Conservation (phyloP, 2,888 invertebrate species). For the Drosophila subquinaria region DNA sequence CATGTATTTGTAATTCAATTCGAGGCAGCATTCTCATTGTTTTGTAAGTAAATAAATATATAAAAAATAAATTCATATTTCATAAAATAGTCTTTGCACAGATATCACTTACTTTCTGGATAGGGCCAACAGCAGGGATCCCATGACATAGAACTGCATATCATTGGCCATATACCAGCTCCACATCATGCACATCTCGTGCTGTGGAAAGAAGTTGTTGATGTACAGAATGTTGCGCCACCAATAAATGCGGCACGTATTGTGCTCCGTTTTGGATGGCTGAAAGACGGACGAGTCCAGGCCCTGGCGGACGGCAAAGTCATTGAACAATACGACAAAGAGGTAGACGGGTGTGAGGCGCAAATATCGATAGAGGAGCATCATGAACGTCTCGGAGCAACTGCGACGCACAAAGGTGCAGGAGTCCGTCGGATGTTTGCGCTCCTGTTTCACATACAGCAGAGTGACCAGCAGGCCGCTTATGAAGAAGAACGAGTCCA, state of each 20-base stretch:
- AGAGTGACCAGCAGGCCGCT: conserved; percentile 92
- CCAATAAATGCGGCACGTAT: conserved; percentile 92
- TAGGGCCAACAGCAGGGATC: conserved; percentile 88
- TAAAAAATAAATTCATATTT: too few species aligned
- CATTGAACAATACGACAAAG: conserved; percentile 91
- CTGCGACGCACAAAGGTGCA: conserved; percentile 68
- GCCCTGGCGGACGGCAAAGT: conserved; percentile 90
- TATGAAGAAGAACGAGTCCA: conserved; percentile 95
- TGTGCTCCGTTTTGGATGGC: conserved; percentile 89
- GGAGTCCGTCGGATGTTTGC: conserved; percentile 82
- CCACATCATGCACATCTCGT: conserved; percentile 93
- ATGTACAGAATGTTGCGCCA: conserved; percentile 94
- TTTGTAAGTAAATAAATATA: too few species aligned
- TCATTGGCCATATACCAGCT: conserved; percentile 94
- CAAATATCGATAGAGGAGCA: conserved; percentile 88
- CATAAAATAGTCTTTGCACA: neutral
- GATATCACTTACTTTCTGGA: conserved; percentile 88
- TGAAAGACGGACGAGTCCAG: conserved; percentile 91
- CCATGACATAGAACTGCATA: conserved; percentile 91
- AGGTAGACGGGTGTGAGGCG: conserved; percentile 93
- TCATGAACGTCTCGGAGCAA: conserved; percentile 68
- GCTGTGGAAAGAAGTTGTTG: conserved; percentile 91
- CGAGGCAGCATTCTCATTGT: too few species aligned
- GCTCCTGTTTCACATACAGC: conserved; percentile 89
- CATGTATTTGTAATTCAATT: too few species aligned